These are phyloP conservation scores for Neomicropteryx cornuta DNA, from an alignment of 1,140 invertebrate species.

Conservation along the genomic window DNA sequence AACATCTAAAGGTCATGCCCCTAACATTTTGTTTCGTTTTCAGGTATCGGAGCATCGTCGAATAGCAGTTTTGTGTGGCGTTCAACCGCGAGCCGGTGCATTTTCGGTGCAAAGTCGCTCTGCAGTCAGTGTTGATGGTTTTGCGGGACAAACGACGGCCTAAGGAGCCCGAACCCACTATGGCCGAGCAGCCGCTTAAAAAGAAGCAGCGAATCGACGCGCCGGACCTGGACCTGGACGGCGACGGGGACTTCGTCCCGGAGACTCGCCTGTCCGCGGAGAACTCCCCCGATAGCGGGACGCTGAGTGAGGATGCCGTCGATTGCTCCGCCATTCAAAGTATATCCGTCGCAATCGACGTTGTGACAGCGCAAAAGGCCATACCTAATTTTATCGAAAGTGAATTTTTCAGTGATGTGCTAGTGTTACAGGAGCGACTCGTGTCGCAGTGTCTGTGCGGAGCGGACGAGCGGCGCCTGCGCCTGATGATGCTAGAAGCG, in stretches of 20 bases:
- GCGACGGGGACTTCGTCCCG: constrained; percentile 37
- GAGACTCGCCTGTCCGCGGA: constrained; percentile 18
- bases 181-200: constrained; percentile 61
- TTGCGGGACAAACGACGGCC: constrained; percentile 15
- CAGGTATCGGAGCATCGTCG: no score
- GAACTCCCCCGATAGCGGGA: constrained; percentile 34
- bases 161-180: constrained; percentile 28
- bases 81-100: constrained; percentile 5
- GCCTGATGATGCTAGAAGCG: constrained; percentile 56
- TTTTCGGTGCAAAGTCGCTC: background rate
- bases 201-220: constrained; percentile 56
- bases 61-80: constrained; percentile 3
- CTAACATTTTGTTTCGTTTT: constrained; percentile 6
- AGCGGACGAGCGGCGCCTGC: constrained; percentile 54
- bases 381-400: no score
- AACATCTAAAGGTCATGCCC: constrained; percentile 35
- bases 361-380: constrained; percentile 24
- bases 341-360: constrained; percentile 21
- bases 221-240: constrained; percentile 41
- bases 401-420: constrained; percentile 26
- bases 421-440: constrained; percentile 47
- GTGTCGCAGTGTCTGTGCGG: constrained; percentile 67
- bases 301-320: constrained; percentile 36
- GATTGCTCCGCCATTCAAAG: constrained; percentile 30
- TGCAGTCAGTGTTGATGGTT: constrained; percentile 15